phyloP scores from a whole-genome alignment of 2,113 vertebrate genomes.

The Podarcis cretensis region DNA sequence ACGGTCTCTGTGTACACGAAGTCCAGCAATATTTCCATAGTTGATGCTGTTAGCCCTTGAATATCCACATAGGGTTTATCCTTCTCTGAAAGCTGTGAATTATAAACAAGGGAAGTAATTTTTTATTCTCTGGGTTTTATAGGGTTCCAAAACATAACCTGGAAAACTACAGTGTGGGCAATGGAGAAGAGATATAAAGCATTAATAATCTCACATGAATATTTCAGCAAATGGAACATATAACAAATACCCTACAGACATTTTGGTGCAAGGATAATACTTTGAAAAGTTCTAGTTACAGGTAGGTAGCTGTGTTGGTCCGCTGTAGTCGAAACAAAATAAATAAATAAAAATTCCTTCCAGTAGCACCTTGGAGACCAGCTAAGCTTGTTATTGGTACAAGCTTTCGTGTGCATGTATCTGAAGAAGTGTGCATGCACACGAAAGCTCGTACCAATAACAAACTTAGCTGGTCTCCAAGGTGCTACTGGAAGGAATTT shows the following conservation, averaged over 20 bases:
- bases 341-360: too few relatives aligned
- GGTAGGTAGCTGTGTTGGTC: too few relatives aligned
- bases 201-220: not conserved
- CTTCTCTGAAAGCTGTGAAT: constrained; percentile 92
- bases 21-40: constrained; percentile 98
- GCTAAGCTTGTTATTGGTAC: too few relatives aligned
- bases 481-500: too few relatives aligned
- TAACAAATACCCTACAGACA: not conserved
- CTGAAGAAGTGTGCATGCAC: too few relatives aligned
- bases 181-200: not conserved
- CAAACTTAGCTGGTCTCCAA: too few relatives aligned
- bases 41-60: constrained; percentile 94
- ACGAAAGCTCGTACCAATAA: too few relatives aligned
- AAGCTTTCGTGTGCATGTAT: too few relatives aligned
- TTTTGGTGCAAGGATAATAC: not conserved
- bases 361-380: too few relatives aligned
- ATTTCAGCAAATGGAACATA: not conserved
- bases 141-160: not conserved
- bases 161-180: not conserved
- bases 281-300: not conserved
- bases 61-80: constrained; percentile 98
- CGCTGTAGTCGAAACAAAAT: too few relatives aligned
- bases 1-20: constrained; percentile 99
- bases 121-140: constrained; percentile 33
- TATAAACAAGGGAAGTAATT: constrained; percentile 10